Conservation (phyloP, 2,113 vertebrate species). For the Nycticebus coucang region DNA sequence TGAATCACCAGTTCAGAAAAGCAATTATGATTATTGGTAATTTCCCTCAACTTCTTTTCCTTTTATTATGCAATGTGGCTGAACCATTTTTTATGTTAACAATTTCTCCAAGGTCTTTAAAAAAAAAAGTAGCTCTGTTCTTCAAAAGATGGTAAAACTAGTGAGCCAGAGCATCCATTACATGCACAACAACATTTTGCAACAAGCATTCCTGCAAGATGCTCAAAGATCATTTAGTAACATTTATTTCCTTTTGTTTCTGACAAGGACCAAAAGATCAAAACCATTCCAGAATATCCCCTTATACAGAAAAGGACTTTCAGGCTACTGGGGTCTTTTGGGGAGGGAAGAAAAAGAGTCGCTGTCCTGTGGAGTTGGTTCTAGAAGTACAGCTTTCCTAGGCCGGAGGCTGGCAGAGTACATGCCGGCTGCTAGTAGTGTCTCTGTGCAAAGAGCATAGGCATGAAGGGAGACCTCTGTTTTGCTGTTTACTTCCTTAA, state of each 20-base stretch:
- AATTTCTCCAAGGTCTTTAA: constrained; percentile 29
- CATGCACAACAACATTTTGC: neutral
- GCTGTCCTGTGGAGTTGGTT: neutral
- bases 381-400: neutral
- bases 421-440: neutral
- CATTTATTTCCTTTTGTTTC: constrained; percentile 4
- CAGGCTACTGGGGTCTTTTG: neutral
- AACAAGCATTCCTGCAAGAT: neutral
- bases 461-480: neutral
- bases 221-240: neutral
- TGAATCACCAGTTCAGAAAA: constrained; percentile 20
- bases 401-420: neutral
- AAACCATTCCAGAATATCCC: neutral
- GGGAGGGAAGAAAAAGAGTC: neutral
- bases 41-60: neutral
- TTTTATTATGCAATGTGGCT: constrained; percentile 11
- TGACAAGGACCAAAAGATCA: constrained; percentile 18
- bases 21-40: neutral
- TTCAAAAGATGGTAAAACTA: neutral
- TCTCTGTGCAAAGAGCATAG: neutral
- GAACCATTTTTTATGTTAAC: constrained; percentile 1
- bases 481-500: neutral
- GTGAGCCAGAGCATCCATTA: neutral
- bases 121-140: neutral
- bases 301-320: neutral